phyloP scores from a whole-genome alignment of 2,888 invertebrate genomes.

The Aporophyla lueneburgensis region DNA sequence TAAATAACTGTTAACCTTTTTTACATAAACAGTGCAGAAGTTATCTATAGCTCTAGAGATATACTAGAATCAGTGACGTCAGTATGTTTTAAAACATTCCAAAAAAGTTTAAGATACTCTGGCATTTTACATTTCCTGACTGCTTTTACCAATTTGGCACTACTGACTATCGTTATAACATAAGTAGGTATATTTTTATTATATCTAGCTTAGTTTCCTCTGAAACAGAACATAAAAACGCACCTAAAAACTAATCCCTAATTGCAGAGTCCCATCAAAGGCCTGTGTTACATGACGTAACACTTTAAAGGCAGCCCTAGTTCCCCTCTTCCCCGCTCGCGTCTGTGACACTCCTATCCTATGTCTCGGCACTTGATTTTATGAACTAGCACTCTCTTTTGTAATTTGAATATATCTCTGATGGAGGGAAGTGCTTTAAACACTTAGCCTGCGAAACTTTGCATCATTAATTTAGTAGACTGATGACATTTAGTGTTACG shows the following conservation, averaged over 20 bases:
- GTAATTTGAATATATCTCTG: conserved; percentile 62
- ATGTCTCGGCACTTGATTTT: conserved; percentile 66
- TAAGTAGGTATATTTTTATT: not conserved
- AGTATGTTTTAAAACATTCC: not conserved
- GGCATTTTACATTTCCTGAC: not conserved
- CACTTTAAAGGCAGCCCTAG: conserved; percentile 53
- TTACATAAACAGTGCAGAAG: not conserved
- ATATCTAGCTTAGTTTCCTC: too few species aligned
- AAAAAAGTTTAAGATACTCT: not conserved
- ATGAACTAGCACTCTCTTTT: conserved; percentile 65
- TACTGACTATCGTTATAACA: not conserved
- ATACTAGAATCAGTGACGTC: not conserved
- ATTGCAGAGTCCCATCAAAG: conserved; percentile 42
- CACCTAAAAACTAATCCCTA: conserved; percentile 17
- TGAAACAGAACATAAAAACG: not conserved
- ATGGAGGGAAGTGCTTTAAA: conserved; percentile 56
- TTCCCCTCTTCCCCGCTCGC: conserved; percentile 7
- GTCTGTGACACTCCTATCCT: conserved; percentile 52
- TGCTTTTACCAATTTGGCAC: not conserved
- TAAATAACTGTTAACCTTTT: conserved; percentile 21
- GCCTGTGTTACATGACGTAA: conserved; percentile 28
- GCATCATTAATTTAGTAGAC: conserved; percentile 52
- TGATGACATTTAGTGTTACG: conserved; percentile 49
- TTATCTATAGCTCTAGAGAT: conserved; percentile 18
- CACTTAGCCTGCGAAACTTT: conserved; percentile 56